Base-by-base conservation (phyloP, 2,888 invertebrate genomes). In the Caenorhabditis afra region DNA sequence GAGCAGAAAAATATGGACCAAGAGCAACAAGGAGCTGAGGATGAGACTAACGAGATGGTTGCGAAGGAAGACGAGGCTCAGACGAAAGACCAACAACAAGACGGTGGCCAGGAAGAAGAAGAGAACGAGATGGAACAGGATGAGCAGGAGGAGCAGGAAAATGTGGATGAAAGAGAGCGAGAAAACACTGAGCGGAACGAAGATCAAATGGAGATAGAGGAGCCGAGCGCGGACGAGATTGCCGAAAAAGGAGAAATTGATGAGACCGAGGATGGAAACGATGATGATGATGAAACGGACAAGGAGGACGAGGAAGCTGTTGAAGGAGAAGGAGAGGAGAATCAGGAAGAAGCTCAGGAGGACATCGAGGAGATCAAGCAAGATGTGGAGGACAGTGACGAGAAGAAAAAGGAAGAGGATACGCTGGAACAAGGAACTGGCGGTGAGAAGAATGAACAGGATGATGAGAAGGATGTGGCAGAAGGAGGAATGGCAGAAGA, bases 1-100 rank as follows among this genome's bases (percentile, higher is more conserved):
- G 73, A 82, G 11, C 89, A 90, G 71, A 94, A 94, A 35, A 94
- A 95, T 81, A 94, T 94, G 93, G 95, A 85, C 41, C 81, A 85
- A 65, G 80, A 85, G 37, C 74, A 85, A 35, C 41, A 79, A 74
- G 84, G 76, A 22, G 86, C 85, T 16, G 81, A 86, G n/a, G 79
- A 86, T 50, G 61, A 87, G 70, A 83, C 80, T 11, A 81, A 86
- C 10, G 85, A 87, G 47, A 66, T 86, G 78, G 94, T 95, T 12
- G 86, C 86, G 10, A 86, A 82, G 47, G 89, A 90, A 50, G 90
- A 91, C 11, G 89, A 85, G 68, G 91, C 79, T 22, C 77, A 70
- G 14, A 22, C 77, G 12, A 87, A 91, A 74, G 91, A 92, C 47
- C 91, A 91, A 0, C 91, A 93, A 5, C 92, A 92, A 20, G 74